Conservation (phyloP, 2,113 vertebrate species). For the Lepidothrix coronata region DNA sequence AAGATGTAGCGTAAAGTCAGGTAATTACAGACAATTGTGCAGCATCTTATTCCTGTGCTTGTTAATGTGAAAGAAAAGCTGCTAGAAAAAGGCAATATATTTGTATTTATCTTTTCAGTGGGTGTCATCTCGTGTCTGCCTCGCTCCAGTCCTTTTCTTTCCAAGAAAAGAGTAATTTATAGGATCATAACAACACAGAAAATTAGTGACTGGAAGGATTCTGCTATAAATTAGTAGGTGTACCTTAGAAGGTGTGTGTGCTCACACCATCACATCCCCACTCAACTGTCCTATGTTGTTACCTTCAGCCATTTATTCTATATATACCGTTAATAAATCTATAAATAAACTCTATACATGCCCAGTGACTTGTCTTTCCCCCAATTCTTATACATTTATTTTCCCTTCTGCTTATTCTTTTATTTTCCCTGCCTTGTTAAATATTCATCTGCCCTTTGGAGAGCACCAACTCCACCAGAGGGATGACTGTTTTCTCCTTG, state of each 20-base stretch:
- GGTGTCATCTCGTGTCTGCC: not conserved
- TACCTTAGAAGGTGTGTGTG: not conserved
- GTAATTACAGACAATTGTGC: conserved; percentile 7
- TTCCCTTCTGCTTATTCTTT: not conserved
- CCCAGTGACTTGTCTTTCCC: not conserved
- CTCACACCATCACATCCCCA: not conserved
- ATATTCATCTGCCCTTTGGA: not conserved
- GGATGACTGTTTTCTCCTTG: not conserved
- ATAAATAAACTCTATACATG: not conserved
- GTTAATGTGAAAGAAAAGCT: conserved; percentile 9
- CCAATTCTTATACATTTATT: not conserved
- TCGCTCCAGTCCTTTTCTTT: not conserved
- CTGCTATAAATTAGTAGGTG: not conserved
- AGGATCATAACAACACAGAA: not conserved
- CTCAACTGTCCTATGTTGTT: not conserved
- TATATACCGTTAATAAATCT: not conserved
- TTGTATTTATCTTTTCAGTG: not conserved
- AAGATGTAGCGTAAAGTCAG: not conserved
- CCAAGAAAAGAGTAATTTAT: not conserved
- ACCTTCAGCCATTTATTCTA: not conserved
- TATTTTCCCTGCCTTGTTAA: not conserved
- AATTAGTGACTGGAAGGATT: not conserved
- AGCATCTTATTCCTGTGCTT: not conserved
- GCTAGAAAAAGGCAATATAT: not conserved
- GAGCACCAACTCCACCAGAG: not conserved